Evolutionary conservation across 2,113 vertebrate genomes (phyloP).

Genomic region (Sinosuthora webbiana): DNA sequence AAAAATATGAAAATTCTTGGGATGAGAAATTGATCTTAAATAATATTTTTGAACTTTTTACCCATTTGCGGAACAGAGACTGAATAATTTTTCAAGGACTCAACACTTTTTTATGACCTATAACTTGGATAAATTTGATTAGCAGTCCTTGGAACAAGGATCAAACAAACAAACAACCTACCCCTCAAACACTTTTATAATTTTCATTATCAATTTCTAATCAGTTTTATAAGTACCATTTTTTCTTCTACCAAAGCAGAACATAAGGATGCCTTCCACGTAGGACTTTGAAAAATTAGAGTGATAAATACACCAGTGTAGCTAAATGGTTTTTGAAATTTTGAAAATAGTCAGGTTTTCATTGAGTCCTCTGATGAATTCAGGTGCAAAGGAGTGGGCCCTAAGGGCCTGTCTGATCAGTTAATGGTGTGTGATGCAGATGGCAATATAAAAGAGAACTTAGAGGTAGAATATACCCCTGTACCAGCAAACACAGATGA

Average conservation of each 20-base stretch:
- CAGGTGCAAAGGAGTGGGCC: background rate
- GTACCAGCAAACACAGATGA: background rate
- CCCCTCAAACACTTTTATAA: rapidly evolving
- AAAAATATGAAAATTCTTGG: background rate
- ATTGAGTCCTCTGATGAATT: background rate
- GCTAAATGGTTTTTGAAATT: background rate
- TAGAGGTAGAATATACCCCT: background rate
- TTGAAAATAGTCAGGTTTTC: background rate
- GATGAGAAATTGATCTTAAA: background rate
- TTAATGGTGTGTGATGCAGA: background rate
- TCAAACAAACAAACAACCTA: background rate
- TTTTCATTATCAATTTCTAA: background rate
- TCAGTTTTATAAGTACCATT: background rate
- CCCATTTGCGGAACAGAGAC: background rate
- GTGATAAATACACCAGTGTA: background rate
- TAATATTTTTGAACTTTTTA: background rate
- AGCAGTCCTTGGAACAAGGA: background rate
- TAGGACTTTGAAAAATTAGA: background rate
- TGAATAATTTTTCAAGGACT: background rate
- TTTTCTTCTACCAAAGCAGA: background rate
- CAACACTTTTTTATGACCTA: background rate
- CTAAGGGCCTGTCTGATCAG: background rate
- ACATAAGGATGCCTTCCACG: background rate
- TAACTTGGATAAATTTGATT: background rate
- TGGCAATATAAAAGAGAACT: background rate